A percentile compares a stretch with the other conserved stretches of the same genome.
phyloP scores from a whole-genome alignment of 2,888 invertebrate genomes.

The Drosophila meridionalis region DNA sequence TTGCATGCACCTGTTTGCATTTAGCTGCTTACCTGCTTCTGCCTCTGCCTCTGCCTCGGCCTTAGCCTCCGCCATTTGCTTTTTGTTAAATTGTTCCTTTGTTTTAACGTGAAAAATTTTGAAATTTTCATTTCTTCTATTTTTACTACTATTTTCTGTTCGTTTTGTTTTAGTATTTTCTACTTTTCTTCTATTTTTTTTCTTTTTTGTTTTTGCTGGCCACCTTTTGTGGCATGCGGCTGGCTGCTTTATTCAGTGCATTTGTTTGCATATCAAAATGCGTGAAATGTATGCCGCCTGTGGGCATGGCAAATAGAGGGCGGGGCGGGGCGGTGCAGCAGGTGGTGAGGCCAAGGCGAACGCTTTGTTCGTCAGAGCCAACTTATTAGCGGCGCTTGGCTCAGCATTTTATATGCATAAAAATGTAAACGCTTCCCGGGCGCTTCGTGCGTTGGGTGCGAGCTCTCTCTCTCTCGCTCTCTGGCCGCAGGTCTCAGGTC shows the following conservation, averaged over 20 bases:
- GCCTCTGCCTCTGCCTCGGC: background rate
- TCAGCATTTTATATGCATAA: conserved; percentile 76
- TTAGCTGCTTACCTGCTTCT: conserved; percentile 23
- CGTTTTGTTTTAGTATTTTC: conserved; percentile 11
- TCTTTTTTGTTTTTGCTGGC: conserved; percentile 9
- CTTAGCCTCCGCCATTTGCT: conserved; percentile 58
- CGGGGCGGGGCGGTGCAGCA: background rate
- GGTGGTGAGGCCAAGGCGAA: conserved; percentile 11
- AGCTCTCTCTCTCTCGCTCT: conserved; percentile 1
- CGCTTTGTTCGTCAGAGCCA: conserved; percentile 64
- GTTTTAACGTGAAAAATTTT: conserved; percentile 75
- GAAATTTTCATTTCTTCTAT: conserved; percentile 44
- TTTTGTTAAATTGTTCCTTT: conserved; percentile 76
- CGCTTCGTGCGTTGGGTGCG: too few relatives aligned
- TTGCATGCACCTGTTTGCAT: conserved; percentile 61
- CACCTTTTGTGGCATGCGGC: conserved; percentile 69
- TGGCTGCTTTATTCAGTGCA: conserved; percentile 72
- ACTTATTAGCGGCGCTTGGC: conserved; percentile 78
- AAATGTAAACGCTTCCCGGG: conserved; percentile 70
- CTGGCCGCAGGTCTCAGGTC: conserved; percentile 1
- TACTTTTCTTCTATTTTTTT: background rate
- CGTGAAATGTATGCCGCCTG: conserved; percentile 64
- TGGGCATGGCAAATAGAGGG: background rate
- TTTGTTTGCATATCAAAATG: conserved; percentile 82
- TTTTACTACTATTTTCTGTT: conserved; percentile 18